Percentiles rank a stretch among this genome's conserved stretches.
Conservation (phyloP, 2,113 vertebrate genomes). For the Poicephalus meyeri region DNA sequence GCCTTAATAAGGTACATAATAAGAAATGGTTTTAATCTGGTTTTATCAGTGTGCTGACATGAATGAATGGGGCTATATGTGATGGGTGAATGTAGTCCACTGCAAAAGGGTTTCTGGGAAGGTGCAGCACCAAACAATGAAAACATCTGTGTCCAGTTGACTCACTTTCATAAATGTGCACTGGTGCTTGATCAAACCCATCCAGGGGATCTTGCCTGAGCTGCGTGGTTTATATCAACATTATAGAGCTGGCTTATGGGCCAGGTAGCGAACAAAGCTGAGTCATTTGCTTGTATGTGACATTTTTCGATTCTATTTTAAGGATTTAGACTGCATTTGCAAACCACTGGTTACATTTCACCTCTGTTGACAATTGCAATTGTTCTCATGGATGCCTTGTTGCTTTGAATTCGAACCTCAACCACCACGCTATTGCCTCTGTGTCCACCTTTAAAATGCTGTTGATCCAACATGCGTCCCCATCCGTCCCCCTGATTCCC, state of each 20-base stretch:
- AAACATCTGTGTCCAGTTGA: slow-evolving; percentile 10
- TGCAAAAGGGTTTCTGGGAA: not conserved
- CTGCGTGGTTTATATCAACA: not conserved
- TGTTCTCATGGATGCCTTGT: not conserved
- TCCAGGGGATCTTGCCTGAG: not conserved
- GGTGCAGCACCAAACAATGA: not conserved
- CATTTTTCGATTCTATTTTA: not conserved
- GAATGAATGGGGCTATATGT: fast-evolving
- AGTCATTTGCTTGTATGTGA: not conserved
- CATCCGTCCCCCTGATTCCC: not conserved
- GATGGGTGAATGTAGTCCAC: too few species aligned
- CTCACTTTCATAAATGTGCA: not conserved
- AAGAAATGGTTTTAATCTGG: not conserved
- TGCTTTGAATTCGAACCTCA: not conserved
- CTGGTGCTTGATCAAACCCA: not conserved
- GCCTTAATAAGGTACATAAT: too few species aligned
- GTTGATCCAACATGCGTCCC: not conserved
- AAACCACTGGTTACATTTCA: not conserved
- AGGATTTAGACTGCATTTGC: not conserved
- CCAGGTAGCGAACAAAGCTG: not conserved
- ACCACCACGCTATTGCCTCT: not conserved
- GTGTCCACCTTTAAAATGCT: not conserved
- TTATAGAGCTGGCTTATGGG: not conserved
- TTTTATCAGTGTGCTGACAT: fast-evolving
- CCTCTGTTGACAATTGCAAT: not conserved